phyloP scores from a whole-genome alignment of 2,113 vertebrate genomes.

The Cathartes aura region DNA sequence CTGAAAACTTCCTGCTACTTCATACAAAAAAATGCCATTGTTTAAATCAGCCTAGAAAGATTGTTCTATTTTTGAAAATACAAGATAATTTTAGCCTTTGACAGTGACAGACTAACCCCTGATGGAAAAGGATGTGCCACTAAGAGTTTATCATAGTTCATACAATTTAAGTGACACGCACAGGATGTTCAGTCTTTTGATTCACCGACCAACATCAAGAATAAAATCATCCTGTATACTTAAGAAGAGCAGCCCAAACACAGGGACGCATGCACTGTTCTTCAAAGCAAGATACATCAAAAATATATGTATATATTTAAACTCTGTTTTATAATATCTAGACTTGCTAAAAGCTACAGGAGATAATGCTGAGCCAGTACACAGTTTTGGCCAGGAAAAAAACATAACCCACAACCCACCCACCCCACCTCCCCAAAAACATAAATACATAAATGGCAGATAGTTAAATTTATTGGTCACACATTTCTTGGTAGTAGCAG shows the following conservation, averaged over 20 bases:
- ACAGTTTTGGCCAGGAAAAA: neutral
- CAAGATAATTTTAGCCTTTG: neutral
- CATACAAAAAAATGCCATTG: neutral
- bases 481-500: neutral
- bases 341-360: neutral
- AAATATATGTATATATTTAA: neutral
- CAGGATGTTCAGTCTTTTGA: neutral
- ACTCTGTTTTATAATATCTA: neutral
- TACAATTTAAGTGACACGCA: neutral
- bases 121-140: neutral
- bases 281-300: neutral
- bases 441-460: neutral
- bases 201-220: neutral
- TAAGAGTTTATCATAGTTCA: neutral
- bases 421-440: accelerated
- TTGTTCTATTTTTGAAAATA: neutral
- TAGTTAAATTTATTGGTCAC: neutral
- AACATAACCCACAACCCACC: neutral
- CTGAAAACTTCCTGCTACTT: neutral
- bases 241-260: neutral
- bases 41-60: neutral
- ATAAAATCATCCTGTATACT: neutral
- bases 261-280: neutral
- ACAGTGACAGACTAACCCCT: neutral
- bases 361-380: neutral